A percentile compares a stretch with the other conserved stretches of the same genome.
These are phyloP conservation scores for Triops longicaudatus DNA, from an alignment of 1,140 invertebrate genomes.

Conservation along the genomic window DNA sequence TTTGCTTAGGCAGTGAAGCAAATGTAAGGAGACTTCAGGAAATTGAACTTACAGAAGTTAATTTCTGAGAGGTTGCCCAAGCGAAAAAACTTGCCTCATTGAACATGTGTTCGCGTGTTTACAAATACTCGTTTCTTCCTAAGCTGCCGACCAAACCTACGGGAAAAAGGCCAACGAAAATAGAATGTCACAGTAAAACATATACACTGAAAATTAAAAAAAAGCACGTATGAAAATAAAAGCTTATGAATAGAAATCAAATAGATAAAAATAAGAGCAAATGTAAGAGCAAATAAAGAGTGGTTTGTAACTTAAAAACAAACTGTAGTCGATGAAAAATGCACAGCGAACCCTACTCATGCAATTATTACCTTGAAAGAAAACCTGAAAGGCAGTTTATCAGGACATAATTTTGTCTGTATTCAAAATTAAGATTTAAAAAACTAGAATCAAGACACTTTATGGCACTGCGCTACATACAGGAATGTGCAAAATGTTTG, in stretches of 20 bases:
- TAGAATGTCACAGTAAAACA: too few species aligned
- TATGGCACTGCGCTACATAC: background rate
- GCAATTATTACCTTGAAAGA: too few species aligned
- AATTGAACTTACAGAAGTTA: background rate
- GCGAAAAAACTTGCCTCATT: background rate
- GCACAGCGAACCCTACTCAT: too few species aligned
- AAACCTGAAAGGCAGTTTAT: background rate
- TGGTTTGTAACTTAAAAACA: too few species aligned
- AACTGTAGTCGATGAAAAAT: too few species aligned
- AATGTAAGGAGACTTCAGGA: background rate
- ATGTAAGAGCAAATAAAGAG: too few species aligned
- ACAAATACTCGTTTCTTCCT: background rate
- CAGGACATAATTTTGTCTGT: background rate
- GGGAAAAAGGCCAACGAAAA: background rate
- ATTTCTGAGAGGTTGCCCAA: background rate
- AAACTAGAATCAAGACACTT: background rate
- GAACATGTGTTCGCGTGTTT: background rate
- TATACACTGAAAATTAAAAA: too few species aligned
- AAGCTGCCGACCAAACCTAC: background rate
- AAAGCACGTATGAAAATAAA: too few species aligned
- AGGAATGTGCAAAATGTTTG: background rate
- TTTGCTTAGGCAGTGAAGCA: background rate
- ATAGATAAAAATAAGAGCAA: too few species aligned
- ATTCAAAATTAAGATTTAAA: background rate
- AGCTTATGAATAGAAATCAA: too few species aligned